Evolutionary conservation across 2,888 invertebrate species (phyloP).

Genomic region (Trilocha varians): DNA sequence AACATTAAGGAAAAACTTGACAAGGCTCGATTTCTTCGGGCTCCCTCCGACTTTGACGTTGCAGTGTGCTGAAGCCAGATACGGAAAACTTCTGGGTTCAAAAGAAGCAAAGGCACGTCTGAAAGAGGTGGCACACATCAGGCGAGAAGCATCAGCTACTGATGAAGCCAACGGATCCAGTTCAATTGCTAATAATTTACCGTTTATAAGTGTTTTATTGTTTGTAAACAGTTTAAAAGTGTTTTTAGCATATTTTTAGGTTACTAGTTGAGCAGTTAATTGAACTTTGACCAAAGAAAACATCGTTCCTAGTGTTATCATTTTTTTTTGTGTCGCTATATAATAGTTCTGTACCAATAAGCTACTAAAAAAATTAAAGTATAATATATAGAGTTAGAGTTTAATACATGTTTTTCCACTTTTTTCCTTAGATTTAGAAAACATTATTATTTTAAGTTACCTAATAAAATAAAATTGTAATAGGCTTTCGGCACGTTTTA

Average conservation of each 20-base stretch:
- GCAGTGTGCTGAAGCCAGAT: slow-evolving; percentile 64
- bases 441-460: too few species aligned
- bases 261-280: background rate
- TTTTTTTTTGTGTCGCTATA: too few species aligned
- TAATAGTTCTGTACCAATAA: too few species aligned
- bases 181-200: slow-evolving; percentile 10
- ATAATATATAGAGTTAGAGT: too few species aligned
- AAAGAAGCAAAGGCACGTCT: slow-evolving; percentile 42
- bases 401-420: too few species aligned
- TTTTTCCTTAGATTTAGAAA: too few species aligned
- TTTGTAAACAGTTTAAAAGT: background rate
- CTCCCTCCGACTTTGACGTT: slow-evolving; percentile 59
- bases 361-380: too few species aligned
- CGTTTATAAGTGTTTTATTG: slow-evolving; percentile 12
- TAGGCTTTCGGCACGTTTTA: too few species aligned
- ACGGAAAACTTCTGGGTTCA: slow-evolving; percentile 58
- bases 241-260: background rate
- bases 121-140: slow-evolving; percentile 23
- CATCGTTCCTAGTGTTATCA: background rate
- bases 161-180: slow-evolving; percentile 25
- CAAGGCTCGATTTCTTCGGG: slow-evolving; percentile 47
- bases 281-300: background rate
- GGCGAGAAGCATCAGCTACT: slow-evolving; percentile 20
- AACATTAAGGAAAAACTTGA: slow-evolving; percentile 34
- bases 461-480: too few species aligned